Evolutionary conservation across 2,797 vertebrate species (phyloP), one percentile per base, ranked within the genome.

Genomic region (Smutsia gigantea): DNA sequence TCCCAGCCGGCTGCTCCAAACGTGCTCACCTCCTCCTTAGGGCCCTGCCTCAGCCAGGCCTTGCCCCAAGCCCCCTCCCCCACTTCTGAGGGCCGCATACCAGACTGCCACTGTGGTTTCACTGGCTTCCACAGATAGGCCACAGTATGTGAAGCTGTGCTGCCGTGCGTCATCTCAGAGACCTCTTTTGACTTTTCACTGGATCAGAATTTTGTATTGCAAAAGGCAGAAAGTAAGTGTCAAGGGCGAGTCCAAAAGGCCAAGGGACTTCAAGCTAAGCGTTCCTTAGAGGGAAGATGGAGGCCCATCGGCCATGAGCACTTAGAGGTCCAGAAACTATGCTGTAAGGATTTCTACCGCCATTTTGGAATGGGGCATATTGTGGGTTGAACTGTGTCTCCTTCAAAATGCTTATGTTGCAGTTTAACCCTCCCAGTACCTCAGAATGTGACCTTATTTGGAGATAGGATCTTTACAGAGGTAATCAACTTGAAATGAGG

Each of bases 111-210:
- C 83, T 7, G 59, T 83, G 93, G 94, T 95, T 97, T 97, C 96
- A 69, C 64, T 79, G 93, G 75, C 93, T 39, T 96, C 95, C 87
- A 87, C 95, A 88, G 94, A 97, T 25, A 88, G 91, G 95, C 96
- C 96, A 83, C 94, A 93, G 87, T 64, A n/a, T 88, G 81, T 64
- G 71, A 87, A 77, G 84, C 79, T 75, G 79, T 0, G 18, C 72
- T 91, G 94, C 83, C 49, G 37, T 97, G 96, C 89, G 84, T 97
- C 97, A 97, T 93, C 93, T 90, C 89, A 46, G 94, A 93, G 96
- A 95, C 97, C 97, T 96, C 87, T 90, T 64, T 81, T 93, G 97
- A 97, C 96, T 97, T 97, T 89, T 96, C 75, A 87, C 66, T 46
- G 95, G 95, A 93, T 97, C 83, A 91, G 93, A 97, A 96, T 94